Conservation (phyloP, 1,140 invertebrate genomes). For the Ceratina australensis region DNA sequence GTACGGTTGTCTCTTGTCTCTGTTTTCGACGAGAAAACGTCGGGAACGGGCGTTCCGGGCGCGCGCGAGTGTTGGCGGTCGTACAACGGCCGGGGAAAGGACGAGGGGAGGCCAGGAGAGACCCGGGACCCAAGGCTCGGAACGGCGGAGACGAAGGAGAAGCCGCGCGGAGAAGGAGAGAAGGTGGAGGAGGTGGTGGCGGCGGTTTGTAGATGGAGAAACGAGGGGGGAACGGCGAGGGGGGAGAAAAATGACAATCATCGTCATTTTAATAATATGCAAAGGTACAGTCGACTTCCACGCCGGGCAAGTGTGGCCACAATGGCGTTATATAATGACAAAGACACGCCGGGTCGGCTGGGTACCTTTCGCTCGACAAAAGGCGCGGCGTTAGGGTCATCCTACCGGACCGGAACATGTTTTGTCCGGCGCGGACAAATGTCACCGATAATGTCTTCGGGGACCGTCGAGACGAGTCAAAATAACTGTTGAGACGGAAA, state of each 20-base stretch:
- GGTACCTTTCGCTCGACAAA: slow-evolving; percentile 79
- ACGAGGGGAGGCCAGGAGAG: neutral
- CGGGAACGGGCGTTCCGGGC: neutral
- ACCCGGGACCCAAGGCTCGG: slow-evolving; percentile 4
- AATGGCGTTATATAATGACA: slow-evolving; percentile 81
- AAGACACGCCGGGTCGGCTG: slow-evolving; percentile 75
- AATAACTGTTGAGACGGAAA: slow-evolving; percentile 15
- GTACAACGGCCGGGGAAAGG: slow-evolving; percentile 6
- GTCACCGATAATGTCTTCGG: slow-evolving; percentile 72
- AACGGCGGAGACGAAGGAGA: slow-evolving; percentile 23
- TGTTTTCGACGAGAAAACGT: slow-evolving; percentile 3
- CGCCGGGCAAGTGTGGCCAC: slow-evolving; percentile 78
- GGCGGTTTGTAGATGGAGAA: slow-evolving; percentile 37
- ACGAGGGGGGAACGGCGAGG: slow-evolving; percentile 32
- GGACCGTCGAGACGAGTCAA: slow-evolving; percentile 7
- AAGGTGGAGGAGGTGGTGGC: slow-evolving; percentile 49
- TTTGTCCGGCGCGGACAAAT: slow-evolving; percentile 77
- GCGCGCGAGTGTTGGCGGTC: neutral
- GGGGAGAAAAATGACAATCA: slow-evolving; percentile 79
- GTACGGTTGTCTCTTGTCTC: neutral
- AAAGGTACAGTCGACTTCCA: slow-evolving; percentile 73
- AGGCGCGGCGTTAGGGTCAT: slow-evolving; percentile 79
- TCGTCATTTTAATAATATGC: slow-evolving; percentile 77
- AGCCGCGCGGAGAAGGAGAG: slow-evolving; percentile 10
- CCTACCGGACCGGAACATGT: slow-evolving; percentile 80